These are phyloP conservation scores for Idaea dimidiata DNA, from an alignment of 2,888 invertebrate genomes.

Conservation along the genomic window DNA sequence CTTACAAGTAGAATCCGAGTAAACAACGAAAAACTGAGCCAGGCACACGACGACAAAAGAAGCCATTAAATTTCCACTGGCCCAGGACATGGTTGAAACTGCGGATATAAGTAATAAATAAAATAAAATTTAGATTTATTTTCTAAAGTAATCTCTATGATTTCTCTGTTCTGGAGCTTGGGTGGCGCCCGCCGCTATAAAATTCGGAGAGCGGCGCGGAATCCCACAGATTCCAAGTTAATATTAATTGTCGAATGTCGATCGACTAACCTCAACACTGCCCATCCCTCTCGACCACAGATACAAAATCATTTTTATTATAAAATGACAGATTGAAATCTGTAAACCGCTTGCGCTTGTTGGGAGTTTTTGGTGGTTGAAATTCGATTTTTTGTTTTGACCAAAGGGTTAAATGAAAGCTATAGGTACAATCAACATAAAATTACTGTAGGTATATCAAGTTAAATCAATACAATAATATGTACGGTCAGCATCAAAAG, in stretches of 20 bases:
- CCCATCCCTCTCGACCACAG: conserved; percentile 6
- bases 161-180: conserved; percentile 52
- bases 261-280: conserved; percentile 67
- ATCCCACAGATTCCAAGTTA: conserved; percentile 79
- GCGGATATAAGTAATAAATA: neutral
- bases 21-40: too few species aligned
- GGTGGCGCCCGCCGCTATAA: conserved; percentile 80
- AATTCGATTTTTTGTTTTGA: neutral
- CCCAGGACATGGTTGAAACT: too few species aligned
- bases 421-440: too few species aligned
- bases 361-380: neutral
- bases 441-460: too few species aligned
- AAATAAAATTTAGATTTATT: neutral
- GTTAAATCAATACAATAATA: too few species aligned
- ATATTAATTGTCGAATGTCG: conserved; percentile 80
- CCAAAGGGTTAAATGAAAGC: neutral
- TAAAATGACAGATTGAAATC: neutral
- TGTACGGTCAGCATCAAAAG: too few species aligned
- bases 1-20: too few species aligned
- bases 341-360: conserved; percentile 3
- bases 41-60: too few species aligned
- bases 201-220: conserved; percentile 80
- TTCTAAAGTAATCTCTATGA: conserved; percentile 36
- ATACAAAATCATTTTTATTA: neutral
- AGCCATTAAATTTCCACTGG: too few species aligned